Base-by-base conservation (phyloP, 2,797 vertebrate species). In the Pseudocheirus occidentalis region DNA sequence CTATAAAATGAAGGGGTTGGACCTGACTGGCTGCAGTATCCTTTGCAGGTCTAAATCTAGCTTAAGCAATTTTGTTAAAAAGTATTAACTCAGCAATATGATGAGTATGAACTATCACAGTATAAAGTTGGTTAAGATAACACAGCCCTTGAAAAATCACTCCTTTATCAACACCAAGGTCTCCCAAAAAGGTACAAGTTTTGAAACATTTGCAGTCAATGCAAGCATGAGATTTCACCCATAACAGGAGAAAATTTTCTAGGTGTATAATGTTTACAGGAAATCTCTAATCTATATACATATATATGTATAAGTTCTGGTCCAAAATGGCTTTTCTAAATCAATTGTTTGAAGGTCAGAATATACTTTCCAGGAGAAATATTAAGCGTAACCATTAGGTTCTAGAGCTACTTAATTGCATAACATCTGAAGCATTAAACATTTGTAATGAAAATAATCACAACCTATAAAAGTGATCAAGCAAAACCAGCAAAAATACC, bases 311-410 rank as follows among this genome's bases (percentile, higher is more conserved):
- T 16, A 90, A 1, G 91, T 14, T 53, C 4, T 93, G 31, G 16
- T 31, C 90, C 46, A 89, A 91, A 91, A 95, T 96, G 55, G 52
- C 81, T 92, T 73, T 91, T 93, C 62, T 58, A 96, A 28, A 89
- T 90, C 18, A 93, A 40, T 4, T 87, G 9, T 95, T 96, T 91
- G n/a, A 96, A 95, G 92, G 53, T 66, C 93, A 91, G 28, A 97
- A 54, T 52, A 14, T 57, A 91, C 90, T 93, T 90, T 89, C 27
- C 92, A 93, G 91, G 13, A 92, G n/a, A 94, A 96, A 94, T 91
- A 81, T 81, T 46, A 81, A 81, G n/a, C 46, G 52, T 92, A 62
- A 92, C 94, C 28, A 52, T 11, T 21, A 87, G 52, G 29, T 34
- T 87, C 31, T 55, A 81, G 89, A 52, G 50, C 3, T 92, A 46